Evolutionary conservation across 2,888 invertebrate genomes (phyloP), one percentile per base, ranked within the genome.

Genomic region (Halictus ligatus): DNA sequence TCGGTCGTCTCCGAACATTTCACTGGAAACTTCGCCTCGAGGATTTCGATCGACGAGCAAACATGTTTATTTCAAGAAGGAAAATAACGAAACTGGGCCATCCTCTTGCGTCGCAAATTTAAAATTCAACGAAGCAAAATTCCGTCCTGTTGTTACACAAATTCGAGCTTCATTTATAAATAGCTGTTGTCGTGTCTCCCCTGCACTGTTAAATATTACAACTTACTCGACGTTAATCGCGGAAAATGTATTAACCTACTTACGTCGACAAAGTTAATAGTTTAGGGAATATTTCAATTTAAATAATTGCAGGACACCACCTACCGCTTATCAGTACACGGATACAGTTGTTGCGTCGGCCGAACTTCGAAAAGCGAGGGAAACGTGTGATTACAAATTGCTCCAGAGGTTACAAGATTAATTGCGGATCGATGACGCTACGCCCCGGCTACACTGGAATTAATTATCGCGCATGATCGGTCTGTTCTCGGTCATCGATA

Each of bases 391-490:
- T 29, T 72, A 60, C 71, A 72, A 83, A 83, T 75, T 83, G 64
- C 48, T 71, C 35, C 46, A 18, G 50, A 60, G 50, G 54, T 40
- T 46, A 46, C 46, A 76, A 72, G 72, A 81, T 83, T 83, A 81
- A 81, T 76, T 76, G 64, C 58, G 29, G 75, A 80, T 76, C 81
- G 81, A 83, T 81, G 83, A 76, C 67, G 43, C 76, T 15, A 50
- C 46, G 54, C 35, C n/a, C 43, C 50, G 25, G 69, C 54, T 74
- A 46, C 50, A 75, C 18, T 64, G 54, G 76, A 76, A 81, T 73
- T 73, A 83, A 83, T 76, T 81, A 76, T 83, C 54, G 50, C 60
- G 40, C 75, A 64, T 60, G 83, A 83, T 80, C 72, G 50, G 50
- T 18, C 71, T 43, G 72, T 73, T 76, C 60, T 35, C 83, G 15